Percentiles rank a stretch among this genome's conserved stretches.
Evolutionary conservation across 2,888 invertebrate species (phyloP).

Genomic region (Sinohyriopsis cumingii): DNA sequence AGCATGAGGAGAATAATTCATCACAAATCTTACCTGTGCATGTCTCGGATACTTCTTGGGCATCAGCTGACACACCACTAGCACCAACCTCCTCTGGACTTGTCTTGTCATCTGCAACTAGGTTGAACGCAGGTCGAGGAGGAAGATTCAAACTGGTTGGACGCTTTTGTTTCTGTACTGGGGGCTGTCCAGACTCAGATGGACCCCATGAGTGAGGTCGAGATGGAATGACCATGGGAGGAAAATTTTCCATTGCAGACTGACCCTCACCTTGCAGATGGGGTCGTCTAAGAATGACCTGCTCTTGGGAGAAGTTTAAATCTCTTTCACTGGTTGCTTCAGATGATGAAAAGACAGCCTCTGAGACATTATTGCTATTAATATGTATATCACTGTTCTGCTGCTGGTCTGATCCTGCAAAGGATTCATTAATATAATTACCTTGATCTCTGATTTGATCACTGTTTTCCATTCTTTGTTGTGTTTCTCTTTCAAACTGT

Average conservation of each 20-base stretch:
- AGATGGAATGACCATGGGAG: background rate
- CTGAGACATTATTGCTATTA: background rate
- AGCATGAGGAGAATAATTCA: too few relatives aligned
- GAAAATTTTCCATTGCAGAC: slow-evolving; percentile 1
- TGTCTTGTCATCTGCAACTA: slow-evolving; percentile 28
- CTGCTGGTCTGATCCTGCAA: too few relatives aligned
- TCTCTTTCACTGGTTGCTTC: background rate
- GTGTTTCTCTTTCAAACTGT: slow-evolving; percentile 5
- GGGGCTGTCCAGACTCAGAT: slow-evolving; percentile 34
- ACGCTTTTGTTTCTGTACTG: slow-evolving; percentile 55
- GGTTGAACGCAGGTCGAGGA: slow-evolving; percentile 49
- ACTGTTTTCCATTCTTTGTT: background rate
- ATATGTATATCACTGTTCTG: too few relatives aligned
- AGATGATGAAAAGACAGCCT: background rate
- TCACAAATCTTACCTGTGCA: too few relatives aligned
- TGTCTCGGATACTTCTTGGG: slow-evolving; percentile 8
- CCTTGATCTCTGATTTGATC: too few relatives aligned
- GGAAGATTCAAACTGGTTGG: slow-evolving; percentile 70
- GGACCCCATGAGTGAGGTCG: slow-evolving; percentile 57
- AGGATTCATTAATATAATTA: too few relatives aligned
- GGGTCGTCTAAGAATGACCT: slow-evolving; percentile 20
- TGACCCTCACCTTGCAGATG: slow-evolving; percentile 9
- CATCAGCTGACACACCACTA: slow-evolving; percentile 9
- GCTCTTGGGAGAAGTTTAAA: background rate
- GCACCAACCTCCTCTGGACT: slow-evolving; percentile 12